These are phyloP conservation scores for Sturnus vulgaris DNA, from an alignment of 2,113 vertebrate species.

Conservation along the genomic window DNA sequence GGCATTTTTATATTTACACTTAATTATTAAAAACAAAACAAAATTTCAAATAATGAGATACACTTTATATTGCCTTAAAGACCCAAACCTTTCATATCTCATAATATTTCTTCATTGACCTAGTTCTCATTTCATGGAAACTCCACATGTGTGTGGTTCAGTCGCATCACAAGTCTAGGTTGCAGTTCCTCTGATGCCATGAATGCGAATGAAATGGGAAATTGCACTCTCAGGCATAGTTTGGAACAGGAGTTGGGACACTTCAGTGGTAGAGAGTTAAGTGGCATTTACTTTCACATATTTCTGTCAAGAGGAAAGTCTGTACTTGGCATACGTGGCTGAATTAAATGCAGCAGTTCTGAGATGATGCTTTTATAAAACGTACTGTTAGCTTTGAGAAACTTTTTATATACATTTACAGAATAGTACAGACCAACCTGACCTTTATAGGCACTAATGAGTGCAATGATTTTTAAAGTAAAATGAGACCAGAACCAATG, in stretches of 20 bases:
- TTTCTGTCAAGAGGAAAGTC: constrained; percentile 45
- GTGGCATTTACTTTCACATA: constrained; percentile 53
- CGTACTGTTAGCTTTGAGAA: constrained; percentile 65
- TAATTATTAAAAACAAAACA: constrained; percentile 36
- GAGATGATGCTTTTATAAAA: constrained; percentile 61
- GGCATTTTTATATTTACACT: constrained; percentile 68
- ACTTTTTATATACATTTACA: constrained; percentile 49
- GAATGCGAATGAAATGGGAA: background rate
- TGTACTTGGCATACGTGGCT: constrained; percentile 3
- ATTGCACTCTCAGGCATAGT: constrained; percentile 28
- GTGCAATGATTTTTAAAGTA: constrained; percentile 66
- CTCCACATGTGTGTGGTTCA: constrained; percentile 57
- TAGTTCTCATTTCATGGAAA: constrained; percentile 49
- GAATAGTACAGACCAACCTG: constrained; percentile 69
- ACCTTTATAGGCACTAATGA: constrained; percentile 58
- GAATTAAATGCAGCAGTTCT: constrained; percentile 57
- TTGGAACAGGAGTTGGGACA: constrained; percentile 55
- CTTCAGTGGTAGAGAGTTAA: constrained; percentile 41
- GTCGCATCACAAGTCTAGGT: constrained; percentile 44
- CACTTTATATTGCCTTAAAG: constrained; percentile 76
- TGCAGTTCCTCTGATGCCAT: constrained; percentile 43
- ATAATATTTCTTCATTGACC: constrained; percentile 40
- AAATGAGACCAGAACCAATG: constrained; percentile 65
- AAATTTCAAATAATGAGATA: constrained; percentile 59
- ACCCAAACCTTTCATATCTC: constrained; percentile 69